Evolutionary conservation across 2,797 vertebrate genomes (phyloP), one percentile per base, ranked within the genome.

Genomic region (Merluccius polli): DNA sequence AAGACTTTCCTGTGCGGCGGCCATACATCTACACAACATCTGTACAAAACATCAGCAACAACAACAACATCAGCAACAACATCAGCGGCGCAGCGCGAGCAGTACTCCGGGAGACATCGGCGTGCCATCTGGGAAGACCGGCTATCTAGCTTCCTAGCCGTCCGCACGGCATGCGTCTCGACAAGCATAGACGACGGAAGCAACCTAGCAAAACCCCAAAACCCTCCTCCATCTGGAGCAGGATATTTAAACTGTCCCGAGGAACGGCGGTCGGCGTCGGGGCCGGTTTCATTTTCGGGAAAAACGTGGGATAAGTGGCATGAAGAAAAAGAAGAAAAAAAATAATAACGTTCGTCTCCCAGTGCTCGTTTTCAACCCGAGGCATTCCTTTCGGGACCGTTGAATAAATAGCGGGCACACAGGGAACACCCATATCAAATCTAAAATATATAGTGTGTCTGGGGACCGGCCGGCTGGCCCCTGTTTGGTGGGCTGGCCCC

Each of bases 381-480:
- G 33, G 32, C 29, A 74, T 78, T 78, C 36, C 74, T 82, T 71
- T 73, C 7, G 69, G 29, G 59, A 52, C 77, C 75, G 72, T 41
- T 70, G 70, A 81, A 48, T 29, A 80, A 5, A 77, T 68, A 77
- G 77, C 72, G 73, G 80, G 78, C 69, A 75, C 69, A 75, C 69
- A 79, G 77, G 81, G 11, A 86, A 83, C 78, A 81, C 80, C 76
- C 71, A 77, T 11, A 12, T 21, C 36, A 82, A n/a, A n/a, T 52
- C 68, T 72, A 31, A 75, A 36, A 74, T 27, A n/a, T 35, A 36
- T 79, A 70, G 48, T 6, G n/a, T 52, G 48, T 72, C 76, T 32
- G 3, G 72, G 83, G 76, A n/a, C 75, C 79, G 67, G 74, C 5
- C 72, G 35, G 10, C n/a, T n/a, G n/a, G n/a, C n/a, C n/a, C n/a